Evolutionary conservation across 2,888 invertebrate genomes (phyloP), one percentile per base, ranked within the genome.

Genomic region (Adelognathus sp.): DNA sequence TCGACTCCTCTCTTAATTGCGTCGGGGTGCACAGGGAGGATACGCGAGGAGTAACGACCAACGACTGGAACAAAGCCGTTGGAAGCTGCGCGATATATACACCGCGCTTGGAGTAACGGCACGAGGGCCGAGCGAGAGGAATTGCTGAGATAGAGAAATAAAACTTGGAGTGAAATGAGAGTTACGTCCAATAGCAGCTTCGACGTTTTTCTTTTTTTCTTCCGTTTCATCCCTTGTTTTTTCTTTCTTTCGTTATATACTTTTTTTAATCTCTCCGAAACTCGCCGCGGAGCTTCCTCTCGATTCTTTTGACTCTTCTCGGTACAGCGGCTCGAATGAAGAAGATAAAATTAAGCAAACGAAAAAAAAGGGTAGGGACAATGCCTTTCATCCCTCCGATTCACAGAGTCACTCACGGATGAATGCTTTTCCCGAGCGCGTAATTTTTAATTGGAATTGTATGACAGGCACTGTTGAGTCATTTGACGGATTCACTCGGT

Each of bases 1-100:
- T 79, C 74, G 69, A 70, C 69, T 77, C 63, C 77, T 67, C 75
- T 77, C 79, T 82, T 81, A 82, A 82, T 81, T 82, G 77, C 82
- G 79, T 81, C 79, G 76, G 76, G 79, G 61, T 71, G 79, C 70
- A 71, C n/a, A n/a, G n/a, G n/a, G 70, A 66, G 77, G 66, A 67
- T 77, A 75, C 64, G 44, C 56, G n/a, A n/a, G 67, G 44, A 81
- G 79, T 77, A 79, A 79, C 77, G 81, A 79, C 75, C 74, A 74
- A 67, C 71, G 71, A 70, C 69, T 66, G 64, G 52, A 70, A 76
- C 70, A 70, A 80, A 72, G 64, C 72, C 72, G 52, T n/a, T 72
- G 39, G 72, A 61, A 36, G 61, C 72, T 77, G 56, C 56, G 63
- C 67, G 67, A 77, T 72, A n/a, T n/a, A n/a, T n/a, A n/a, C n/a